These are phyloP conservation scores for Lepus timidus DNA, from an alignment of 2,113 vertebrate species.

Conservation along the genomic window DNA sequence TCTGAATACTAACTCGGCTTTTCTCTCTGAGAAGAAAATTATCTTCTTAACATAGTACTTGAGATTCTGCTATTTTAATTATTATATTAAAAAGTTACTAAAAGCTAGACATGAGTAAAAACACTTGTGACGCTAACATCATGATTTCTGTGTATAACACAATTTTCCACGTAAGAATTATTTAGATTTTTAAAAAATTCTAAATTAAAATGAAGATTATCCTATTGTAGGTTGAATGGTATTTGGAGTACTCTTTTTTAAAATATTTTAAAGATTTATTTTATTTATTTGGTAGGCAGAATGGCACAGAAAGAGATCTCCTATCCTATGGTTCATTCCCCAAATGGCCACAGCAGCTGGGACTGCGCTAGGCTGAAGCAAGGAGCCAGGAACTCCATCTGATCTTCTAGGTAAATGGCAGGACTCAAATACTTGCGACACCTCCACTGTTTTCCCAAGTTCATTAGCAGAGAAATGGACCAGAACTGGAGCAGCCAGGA, in stretches of 20 bases:
- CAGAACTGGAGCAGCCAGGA: too few species aligned
- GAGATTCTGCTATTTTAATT: background rate
- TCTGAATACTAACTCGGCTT: background rate
- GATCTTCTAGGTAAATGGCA: too few species aligned
- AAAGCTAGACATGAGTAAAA: background rate
- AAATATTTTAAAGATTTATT: too few species aligned
- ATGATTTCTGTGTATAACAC: constrained; percentile 9
- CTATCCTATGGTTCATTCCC: too few species aligned
- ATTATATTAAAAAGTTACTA: constrained; percentile 12
- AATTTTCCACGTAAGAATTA: background rate
- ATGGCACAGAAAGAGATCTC: too few species aligned
- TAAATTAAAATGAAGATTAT: constrained; percentile 5
- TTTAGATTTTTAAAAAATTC: constrained; percentile 41
- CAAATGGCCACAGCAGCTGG: too few species aligned
- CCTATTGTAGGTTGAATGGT: background rate
- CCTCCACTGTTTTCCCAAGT: too few species aligned
- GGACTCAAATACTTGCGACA: too few species aligned
- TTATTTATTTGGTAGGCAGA: too few species aligned
- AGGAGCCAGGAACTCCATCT: too few species aligned
- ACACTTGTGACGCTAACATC: constrained; percentile 42
- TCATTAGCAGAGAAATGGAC: too few species aligned
- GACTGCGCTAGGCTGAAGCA: too few species aligned
- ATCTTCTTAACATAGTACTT: background rate
- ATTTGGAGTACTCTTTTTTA: background rate
- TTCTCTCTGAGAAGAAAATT: background rate